Conservation (phyloP, 92 coral and sea anemone species). For the Pocillopora meandrina region DNA sequence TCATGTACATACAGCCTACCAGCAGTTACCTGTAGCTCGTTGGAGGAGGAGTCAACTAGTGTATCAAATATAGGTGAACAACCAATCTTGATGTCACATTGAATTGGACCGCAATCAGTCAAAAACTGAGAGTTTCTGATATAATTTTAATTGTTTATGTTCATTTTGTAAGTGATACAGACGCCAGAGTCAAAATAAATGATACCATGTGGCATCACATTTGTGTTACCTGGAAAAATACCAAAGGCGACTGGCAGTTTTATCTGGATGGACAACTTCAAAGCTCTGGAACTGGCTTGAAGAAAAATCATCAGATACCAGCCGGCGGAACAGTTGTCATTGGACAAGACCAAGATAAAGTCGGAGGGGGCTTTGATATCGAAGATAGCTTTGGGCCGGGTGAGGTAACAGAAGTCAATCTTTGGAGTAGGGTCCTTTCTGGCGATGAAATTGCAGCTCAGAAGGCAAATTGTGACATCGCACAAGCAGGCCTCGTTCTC, state of each 20-base stretch:
- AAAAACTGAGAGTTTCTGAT: no score
- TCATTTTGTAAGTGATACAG: not conserved
- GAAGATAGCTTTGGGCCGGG: constrained; percentile 6
- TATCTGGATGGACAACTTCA: constrained; percentile 4
- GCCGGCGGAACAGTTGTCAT: constrained; percentile 21
- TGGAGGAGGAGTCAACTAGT: fast-evolving
- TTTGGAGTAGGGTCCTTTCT: not conserved
- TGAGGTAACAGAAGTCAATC: constrained; percentile 4
- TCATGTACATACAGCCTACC: no score
- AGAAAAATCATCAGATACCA: not conserved
- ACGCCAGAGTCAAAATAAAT: not conserved
- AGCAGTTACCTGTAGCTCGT: no score
- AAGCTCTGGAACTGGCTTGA: not conserved
- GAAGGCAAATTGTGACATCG: not conserved
- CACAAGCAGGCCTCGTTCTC: not conserved
- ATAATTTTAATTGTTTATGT: not conserved
- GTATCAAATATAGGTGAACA: no score
- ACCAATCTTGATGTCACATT: no score
- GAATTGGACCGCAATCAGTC: no score
- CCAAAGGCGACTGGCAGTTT: constrained; percentile 1
- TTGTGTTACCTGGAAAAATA: constrained; percentile 13
- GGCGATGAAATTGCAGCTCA: constrained; percentile 5
- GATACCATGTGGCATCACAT: constrained; percentile 19
- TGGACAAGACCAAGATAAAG: constrained; percentile 28
- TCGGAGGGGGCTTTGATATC: not conserved